Evolutionary conservation across 2,888 invertebrate species (phyloP), one percentile per base, ranked within the genome.

Genomic region (Scrobipalpa costella): DNA sequence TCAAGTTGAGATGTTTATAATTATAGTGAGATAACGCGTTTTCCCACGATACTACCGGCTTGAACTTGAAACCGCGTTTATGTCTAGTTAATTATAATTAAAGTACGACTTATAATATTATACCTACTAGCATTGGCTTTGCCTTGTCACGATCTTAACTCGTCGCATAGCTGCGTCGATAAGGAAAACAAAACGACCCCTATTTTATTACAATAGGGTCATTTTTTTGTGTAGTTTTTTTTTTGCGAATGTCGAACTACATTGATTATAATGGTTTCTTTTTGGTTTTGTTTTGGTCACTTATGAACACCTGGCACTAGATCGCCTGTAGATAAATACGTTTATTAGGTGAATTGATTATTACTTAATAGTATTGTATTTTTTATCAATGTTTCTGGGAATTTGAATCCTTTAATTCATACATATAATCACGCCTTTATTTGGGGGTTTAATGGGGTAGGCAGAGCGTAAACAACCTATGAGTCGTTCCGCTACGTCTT

Each of bases 21-120:
- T 60, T 60, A 49, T 34, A 34, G 50, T 33, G 19, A 50, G 61
- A 61, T 63, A 63, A 63, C n/a, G 47, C 47, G 59, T 63, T 55
- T 69, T 69, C 69, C 67, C 69, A 69, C 69, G 69, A 62, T 58
- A 63, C 58, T 60, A 57, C 47, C 33, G 33, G 33, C 63, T 55
- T 68, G 68, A 63, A 63, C 69, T 69, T 69, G 69, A 69, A 63
- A 67, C 66, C 11, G 19, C 49, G 66, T 66, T 69, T 66, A 66
- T 65, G 64, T 65, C 36, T 57, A 55, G 61, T 66, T 68, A 65
- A 64, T 66, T 66, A 66, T 66, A 63, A 63, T 61, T 68, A 65
- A 64, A 64, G 61, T 57, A 55, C 55, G 55, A 55, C 55, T 55
- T 34, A 55, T 34, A 55, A 55, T 65, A 67, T 63, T 68, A 66